Conservation (phyloP, 1,140 invertebrate genomes). For the Ctenoplectra terminalis region DNA sequence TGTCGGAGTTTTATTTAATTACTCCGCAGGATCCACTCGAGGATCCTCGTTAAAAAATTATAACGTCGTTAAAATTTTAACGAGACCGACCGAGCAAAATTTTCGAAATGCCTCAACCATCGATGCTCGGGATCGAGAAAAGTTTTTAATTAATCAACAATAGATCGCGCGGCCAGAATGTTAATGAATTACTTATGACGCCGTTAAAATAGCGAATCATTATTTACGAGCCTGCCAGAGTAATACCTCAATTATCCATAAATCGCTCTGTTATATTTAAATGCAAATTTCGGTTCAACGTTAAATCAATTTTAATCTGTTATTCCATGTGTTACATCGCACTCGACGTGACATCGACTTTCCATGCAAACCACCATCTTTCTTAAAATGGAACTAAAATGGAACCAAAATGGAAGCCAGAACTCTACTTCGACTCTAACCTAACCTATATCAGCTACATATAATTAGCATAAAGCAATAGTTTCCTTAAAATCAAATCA, state of each 20-base stretch:
- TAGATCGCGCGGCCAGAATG: not conserved
- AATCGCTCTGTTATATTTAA: not conserved
- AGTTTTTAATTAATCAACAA: conserved; percentile 28
- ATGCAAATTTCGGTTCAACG: not conserved
- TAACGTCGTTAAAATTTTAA: conserved; percentile 18
- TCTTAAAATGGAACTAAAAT: too few relatives aligned
- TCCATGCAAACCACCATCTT: too few relatives aligned
- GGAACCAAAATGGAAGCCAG: too few relatives aligned
- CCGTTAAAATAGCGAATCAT: not conserved
- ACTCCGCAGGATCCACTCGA: not conserved
- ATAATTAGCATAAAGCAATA: too few relatives aligned
- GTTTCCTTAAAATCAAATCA: too few relatives aligned
- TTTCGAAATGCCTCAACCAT: conserved; percentile 8
- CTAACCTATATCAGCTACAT: too few relatives aligned
- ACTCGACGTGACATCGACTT: too few relatives aligned
- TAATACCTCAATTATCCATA: not conserved
- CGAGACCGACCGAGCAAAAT: not conserved
- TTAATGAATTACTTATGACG: not conserved
- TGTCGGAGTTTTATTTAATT: conserved; percentile 27
- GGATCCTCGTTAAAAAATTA: conserved; percentile 22
- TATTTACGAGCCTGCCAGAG: not conserved
- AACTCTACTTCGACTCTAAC: too few relatives aligned
- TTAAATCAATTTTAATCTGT: not conserved
- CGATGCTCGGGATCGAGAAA: not conserved
- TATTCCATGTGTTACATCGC: too few relatives aligned